These are phyloP conservation scores for Mellilla xanthometata DNA, from an alignment of 2,888 invertebrate genomes.

Conservation along the genomic window DNA sequence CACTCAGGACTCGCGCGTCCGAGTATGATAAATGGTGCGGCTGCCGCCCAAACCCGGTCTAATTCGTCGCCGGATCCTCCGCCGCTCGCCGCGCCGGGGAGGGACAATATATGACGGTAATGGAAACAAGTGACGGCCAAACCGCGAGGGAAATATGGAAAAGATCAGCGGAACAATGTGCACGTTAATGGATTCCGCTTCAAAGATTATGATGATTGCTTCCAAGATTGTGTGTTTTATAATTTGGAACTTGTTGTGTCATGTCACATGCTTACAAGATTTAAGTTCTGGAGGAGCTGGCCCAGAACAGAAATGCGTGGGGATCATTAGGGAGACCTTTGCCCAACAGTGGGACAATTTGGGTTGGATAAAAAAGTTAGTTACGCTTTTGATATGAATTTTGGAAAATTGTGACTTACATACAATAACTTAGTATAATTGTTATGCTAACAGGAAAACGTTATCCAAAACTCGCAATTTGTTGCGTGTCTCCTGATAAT, in stretches of 20 bases:
- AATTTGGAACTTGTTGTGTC: too few relatives aligned
- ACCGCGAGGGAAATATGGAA: constrained; percentile 49
- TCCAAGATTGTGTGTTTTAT: too few relatives aligned
- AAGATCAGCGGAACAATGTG: constrained; percentile 17
- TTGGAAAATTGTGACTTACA: too few relatives aligned
- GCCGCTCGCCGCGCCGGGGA: constrained; percentile 36
- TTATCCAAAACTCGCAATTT: background rate
- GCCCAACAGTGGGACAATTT: too few relatives aligned
- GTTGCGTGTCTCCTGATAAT: background rate
- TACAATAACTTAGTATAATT: too few relatives aligned
- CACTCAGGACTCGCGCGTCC: constrained; percentile 64
- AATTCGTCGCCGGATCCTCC: constrained; percentile 58
- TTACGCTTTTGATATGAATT: too few relatives aligned
- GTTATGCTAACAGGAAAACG: too few relatives aligned
- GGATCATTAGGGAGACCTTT: too few relatives aligned
- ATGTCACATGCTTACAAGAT: too few relatives aligned
- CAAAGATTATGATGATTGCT: background rate
- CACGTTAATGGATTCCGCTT: constrained; percentile 12
- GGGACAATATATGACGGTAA: constrained; percentile 64
- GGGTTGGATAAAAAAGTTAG: too few relatives aligned
- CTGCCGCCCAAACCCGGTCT: constrained; percentile 45
- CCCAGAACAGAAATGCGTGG: too few relatives aligned
- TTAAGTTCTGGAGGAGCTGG: too few relatives aligned
- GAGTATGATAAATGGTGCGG: constrained; percentile 72
- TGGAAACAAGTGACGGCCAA: constrained; percentile 59